Conservation (phyloP, 2,797 vertebrate species). For the Prionace glauca region DNA sequence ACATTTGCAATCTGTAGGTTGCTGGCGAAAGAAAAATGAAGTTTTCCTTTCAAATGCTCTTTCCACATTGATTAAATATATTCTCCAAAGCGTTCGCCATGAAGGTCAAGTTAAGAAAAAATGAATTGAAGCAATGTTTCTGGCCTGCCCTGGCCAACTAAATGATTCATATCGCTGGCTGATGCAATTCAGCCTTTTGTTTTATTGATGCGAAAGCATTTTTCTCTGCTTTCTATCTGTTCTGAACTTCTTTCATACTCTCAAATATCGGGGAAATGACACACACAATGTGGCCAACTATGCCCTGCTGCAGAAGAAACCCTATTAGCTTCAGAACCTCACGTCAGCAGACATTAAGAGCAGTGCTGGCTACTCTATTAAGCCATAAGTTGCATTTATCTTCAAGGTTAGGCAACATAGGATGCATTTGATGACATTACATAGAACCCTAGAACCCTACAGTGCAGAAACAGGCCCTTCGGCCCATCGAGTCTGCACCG, state of each 20-base stretch:
- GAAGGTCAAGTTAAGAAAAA: neutral
- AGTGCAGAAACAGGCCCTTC: too few species aligned
- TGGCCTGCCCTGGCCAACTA: neutral
- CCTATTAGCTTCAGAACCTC: neutral
- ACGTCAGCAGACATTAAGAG: neutral
- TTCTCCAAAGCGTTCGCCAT: neutral
- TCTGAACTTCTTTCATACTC: neutral
- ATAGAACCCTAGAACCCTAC: too few species aligned
- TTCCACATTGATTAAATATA: neutral
- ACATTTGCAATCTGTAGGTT: neutral
- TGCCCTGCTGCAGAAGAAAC: neutral
- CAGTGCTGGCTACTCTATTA: neutral
- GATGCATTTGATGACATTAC: neutral
- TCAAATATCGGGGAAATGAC: neutral
- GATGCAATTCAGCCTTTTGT: neutral
- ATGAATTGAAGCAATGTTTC: neutral
- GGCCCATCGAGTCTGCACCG: too few species aligned
- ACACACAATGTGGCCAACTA: neutral
- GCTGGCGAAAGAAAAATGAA: neutral
- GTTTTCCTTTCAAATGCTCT: neutral
- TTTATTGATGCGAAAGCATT: neutral
- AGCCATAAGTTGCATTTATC: neutral
- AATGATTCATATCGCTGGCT: neutral
- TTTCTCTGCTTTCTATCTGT: neutral
- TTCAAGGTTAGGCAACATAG: neutral